These are phyloP conservation scores for Caenorhabditis remanei DNA, from an alignment of 1,140 invertebrate genomes.

Conservation along the genomic window DNA sequence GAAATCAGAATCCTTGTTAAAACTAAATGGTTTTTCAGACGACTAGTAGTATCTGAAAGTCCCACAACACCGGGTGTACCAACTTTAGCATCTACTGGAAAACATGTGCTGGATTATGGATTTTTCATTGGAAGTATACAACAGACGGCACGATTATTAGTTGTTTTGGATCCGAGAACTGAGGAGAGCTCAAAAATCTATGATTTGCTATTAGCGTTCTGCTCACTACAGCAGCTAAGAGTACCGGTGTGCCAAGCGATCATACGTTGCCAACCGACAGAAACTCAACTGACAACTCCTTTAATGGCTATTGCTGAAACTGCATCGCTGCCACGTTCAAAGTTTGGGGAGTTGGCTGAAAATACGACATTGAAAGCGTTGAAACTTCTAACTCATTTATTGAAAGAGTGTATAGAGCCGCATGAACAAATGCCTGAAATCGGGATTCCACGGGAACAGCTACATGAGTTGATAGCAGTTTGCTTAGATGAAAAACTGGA, in stretches of 20 bases:
- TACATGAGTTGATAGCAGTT: neutral
- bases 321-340: neutral
- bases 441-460: neutral
- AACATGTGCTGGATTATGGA: slow-evolving; percentile 68
- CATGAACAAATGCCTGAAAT: slow-evolving; percentile 35
- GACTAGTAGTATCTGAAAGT: slow-evolving; percentile 71
- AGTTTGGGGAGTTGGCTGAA: neutral
- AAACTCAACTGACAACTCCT: slow-evolving; percentile 28
- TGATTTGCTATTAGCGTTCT: slow-evolving; percentile 64
- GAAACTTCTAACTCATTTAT: neutral
- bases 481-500: neutral
- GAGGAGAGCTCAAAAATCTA: slow-evolving; percentile 69
- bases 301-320: neutral
- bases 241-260: slow-evolving; percentile 62
- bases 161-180: slow-evolving; percentile 66
- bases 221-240: slow-evolving; percentile 60
- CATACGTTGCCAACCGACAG: slow-evolving; percentile 42
- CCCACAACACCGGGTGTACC: neutral
- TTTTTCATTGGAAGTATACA: slow-evolving; percentile 71
- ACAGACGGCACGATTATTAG: slow-evolving; percentile 66
- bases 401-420: slow-evolving; percentile 38
- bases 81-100: slow-evolving; percentile 60
- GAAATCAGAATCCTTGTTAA: no score
- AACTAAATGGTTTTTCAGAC: slow-evolving; percentile 61
- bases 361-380: neutral